Evolutionary conservation across 2,888 invertebrate species (phyloP), one percentile per base, ranked within the genome.

Genomic region (Andrena hattorfiana): DNA sequence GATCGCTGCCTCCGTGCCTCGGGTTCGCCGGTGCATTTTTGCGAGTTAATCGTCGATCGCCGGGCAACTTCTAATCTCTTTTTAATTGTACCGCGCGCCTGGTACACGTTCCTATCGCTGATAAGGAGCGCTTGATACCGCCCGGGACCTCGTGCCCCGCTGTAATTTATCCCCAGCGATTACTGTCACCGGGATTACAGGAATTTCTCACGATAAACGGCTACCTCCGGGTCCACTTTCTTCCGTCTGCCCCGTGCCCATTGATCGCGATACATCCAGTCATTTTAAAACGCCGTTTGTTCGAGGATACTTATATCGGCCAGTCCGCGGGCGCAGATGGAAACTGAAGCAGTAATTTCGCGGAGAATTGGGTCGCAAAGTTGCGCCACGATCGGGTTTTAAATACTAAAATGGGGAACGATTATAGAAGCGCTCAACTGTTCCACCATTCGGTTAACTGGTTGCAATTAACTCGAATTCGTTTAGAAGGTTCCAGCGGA

Each of bases 111-210:
- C 51, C 75, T 64, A 54, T 63, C 78, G 75, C 20, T 76, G 88
- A 88, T 88, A 88, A 88, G 68, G 73, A 35, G 48, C 70, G 64
- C 59, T 70, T 73, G 85, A 86, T 88, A 88, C 78, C 69, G 71
- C 72, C 51, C 42, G 62, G 49, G 51, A 73, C 81, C 77, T 67
- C 77, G 76, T 63, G 83, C 77, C 4, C 32, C 28, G 23, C 51
- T 48, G 64, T 67, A 83, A 88, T 88, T 86, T 84, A 85, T 85
- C 67, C 74, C 59, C 51, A 30, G 59, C 77, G 78, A 85, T 88
- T 85, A 85, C 51, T 68, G 84, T 72, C 87, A 59, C 49, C 56
- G 49, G 67, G 81, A 85, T 88, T 80, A 85, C 70, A 71, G 77
- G 64, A 71, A 82, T 71, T 82, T 82, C 67, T 67, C 60, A 23